Evolutionary conservation across 1,140 invertebrate species (phyloP).

Genomic region (Campoletis sonorensis): DNA sequence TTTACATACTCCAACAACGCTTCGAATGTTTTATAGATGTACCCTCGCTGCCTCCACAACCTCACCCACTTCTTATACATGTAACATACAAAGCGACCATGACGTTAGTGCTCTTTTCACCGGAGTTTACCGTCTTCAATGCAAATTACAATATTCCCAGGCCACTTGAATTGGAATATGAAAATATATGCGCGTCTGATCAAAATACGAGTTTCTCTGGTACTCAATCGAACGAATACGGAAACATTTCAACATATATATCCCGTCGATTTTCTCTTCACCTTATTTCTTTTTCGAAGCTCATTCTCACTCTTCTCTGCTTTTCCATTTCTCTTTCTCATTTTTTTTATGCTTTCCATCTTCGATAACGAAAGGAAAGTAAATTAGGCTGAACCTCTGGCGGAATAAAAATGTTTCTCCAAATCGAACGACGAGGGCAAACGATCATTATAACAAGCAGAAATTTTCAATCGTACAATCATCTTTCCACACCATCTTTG

Average conservation of each 20-base stretch:
- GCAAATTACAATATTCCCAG: conserved; percentile 76
- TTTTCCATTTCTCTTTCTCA: conserved; percentile 25
- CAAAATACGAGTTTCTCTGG: conserved; percentile 65
- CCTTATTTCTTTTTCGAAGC: conserved; percentile 1
- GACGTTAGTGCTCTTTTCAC: conserved; percentile 67
- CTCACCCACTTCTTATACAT: not conserved
- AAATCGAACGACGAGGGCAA: conserved; percentile 30
- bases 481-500: not conserved
- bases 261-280: conserved; percentile 25
- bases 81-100: conserved; percentile 67
- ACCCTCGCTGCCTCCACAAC: not conserved
- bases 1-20: conserved; percentile 34
- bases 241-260: conserved; percentile 9
- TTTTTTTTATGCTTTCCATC: conserved; percentile 5
- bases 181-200: conserved; percentile 73
- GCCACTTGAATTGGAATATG: conserved; percentile 69
- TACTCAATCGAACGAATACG: conserved; percentile 6
- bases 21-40: conserved; percentile 15
- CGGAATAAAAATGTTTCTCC: not conserved
- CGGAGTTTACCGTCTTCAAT: conserved; percentile 66
- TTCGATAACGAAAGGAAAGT: conserved; percentile 36
- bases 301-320: conserved; percentile 23
- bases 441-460: conserved; percentile 3
- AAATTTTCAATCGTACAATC: conserved; percentile 24
- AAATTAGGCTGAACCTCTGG: conserved; percentile 28